Conservation (phyloP, 1,140 invertebrate species). For the Aphaenogaster rudis region DNA sequence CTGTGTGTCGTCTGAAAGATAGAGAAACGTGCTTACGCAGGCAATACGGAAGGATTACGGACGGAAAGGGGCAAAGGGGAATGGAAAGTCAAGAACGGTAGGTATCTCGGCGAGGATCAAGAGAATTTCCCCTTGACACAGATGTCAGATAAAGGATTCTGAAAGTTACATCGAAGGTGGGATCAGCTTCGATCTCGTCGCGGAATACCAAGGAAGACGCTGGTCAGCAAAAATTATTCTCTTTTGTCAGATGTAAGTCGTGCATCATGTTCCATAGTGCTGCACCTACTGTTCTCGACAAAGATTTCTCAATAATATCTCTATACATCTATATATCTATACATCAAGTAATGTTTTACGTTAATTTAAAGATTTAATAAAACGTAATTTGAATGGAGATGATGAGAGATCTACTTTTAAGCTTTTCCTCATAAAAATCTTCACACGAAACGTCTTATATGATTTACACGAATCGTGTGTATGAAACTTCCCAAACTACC, state of each 20-base stretch:
- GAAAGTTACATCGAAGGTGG: constrained; percentile 65
- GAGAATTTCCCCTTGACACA: constrained; percentile 74
- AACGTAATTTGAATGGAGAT: not conserved
- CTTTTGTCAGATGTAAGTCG: not conserved
- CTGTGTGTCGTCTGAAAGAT: not conserved
- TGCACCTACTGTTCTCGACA: not conserved
- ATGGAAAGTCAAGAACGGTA: constrained; percentile 62
- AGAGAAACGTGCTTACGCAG: constrained; percentile 31
- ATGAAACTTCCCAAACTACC: constrained; percentile 37
- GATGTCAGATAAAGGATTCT: constrained; percentile 76
- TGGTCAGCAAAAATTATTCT: constrained; percentile 63
- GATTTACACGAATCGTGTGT: constrained; percentile 10
- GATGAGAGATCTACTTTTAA: not conserved
- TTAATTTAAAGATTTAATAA: not conserved
- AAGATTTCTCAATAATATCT: constrained; percentile 14
- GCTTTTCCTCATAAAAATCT: not conserved
- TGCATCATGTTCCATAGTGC: not conserved
- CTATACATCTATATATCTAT: not conserved
- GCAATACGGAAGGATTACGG: constrained; percentile 63
- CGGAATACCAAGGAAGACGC: constrained; percentile 18
- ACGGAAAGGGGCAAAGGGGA: not conserved
- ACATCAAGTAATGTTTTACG: not conserved
- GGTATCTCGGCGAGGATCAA: constrained; percentile 64
- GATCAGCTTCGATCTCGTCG: constrained; percentile 41
- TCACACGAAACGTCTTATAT: not conserved